Percentiles rank a stretch among this genome's conserved stretches.
phyloP scores from a whole-genome alignment of 2,113 vertebrate genomes.

The Microcebus ravelobensis region DNA sequence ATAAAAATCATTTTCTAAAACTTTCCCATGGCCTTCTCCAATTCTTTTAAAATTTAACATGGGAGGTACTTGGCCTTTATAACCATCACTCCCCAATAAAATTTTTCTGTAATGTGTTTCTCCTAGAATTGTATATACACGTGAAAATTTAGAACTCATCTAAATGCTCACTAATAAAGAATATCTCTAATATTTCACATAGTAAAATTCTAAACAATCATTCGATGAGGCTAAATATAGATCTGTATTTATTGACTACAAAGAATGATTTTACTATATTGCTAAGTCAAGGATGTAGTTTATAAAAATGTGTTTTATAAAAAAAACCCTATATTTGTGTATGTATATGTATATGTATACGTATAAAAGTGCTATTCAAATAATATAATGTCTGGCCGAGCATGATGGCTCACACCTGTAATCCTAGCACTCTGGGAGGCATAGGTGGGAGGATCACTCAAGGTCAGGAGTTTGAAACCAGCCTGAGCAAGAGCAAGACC shows the following conservation, averaged over 20 bases:
- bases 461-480: no score
- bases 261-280: neutral
- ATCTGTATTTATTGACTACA: neutral
- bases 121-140: neutral
- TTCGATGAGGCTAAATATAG: neutral
- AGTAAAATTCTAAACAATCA: neutral
- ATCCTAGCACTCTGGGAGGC: no score
- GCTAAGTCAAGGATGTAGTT: neutral
- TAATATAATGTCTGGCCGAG: neutral
- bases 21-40: neutral
- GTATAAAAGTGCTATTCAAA: neutral
- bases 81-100: neutral
- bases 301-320: conserved; percentile 19
- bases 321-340: neutral
- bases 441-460: no score
- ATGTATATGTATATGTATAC: neutral
- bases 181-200: neutral
- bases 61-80: neutral
- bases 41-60: neutral
- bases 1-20: neutral
- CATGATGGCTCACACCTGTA: no score
- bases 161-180: conserved; percentile 1
- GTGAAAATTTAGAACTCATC: conserved; percentile 21
- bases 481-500: no score
- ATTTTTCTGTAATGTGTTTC: neutral